These are phyloP conservation scores for Myotis vivesi DNA, from an alignment of 2,797 vertebrate genomes.

Conservation along the genomic window DNA sequence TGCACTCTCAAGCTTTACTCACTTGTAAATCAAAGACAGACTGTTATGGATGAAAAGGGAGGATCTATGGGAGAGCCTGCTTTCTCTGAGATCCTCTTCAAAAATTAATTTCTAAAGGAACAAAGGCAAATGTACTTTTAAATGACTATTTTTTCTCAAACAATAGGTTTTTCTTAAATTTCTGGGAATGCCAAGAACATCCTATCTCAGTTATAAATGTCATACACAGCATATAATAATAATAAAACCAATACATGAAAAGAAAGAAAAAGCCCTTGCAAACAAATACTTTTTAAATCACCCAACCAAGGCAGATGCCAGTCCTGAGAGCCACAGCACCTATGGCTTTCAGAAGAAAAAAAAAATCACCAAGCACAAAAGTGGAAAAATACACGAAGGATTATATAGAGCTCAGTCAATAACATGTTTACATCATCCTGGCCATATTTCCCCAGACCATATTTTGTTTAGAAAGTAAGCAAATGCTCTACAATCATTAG, in stretches of 20 bases:
- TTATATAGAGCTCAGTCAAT: constrained; percentile 76
- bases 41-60: background rate
- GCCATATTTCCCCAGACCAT: constrained; percentile 42
- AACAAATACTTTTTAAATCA: constrained; percentile 35
- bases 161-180: constrained; percentile 41
- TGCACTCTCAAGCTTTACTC: background rate
- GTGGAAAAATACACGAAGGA: constrained; percentile 64
- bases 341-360: background rate
- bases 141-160: background rate
- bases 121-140: constrained; percentile 20
- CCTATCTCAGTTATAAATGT: constrained; percentile 50
- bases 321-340: constrained; percentile 44
- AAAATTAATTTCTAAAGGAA: constrained; percentile 44
- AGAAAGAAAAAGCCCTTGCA: constrained; percentile 50
- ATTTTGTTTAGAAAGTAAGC: constrained; percentile 76
- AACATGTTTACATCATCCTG: constrained; percentile 75
- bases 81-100: background rate
- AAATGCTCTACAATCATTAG: constrained; percentile 78
- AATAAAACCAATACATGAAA: constrained; percentile 55
- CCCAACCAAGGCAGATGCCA: constrained; percentile 18
- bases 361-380: background rate
- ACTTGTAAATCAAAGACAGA: background rate
- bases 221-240: background rate
- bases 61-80: background rate
- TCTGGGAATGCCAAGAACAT: constrained; percentile 22